Conservation (phyloP, 2,888 invertebrate species). For the Bhutanitis thaidina region DNA sequence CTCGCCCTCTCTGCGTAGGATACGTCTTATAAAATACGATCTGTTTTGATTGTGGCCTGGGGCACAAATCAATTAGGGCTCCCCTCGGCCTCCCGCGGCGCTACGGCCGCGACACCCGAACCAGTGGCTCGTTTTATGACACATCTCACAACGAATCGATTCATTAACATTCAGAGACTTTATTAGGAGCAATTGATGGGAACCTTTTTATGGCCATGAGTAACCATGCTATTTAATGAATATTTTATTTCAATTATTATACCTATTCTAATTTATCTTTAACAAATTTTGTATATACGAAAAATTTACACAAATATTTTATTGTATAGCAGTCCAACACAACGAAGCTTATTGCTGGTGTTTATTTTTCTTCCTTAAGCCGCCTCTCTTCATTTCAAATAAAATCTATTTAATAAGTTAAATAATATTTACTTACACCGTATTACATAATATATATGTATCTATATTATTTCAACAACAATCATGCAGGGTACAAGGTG, state of each 20-base stretch:
- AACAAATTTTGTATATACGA: too few relatives aligned
- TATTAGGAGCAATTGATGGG: conserved; percentile 68
- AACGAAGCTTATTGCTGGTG: too few relatives aligned
- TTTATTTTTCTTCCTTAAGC: too few relatives aligned
- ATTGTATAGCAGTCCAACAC: too few relatives aligned
- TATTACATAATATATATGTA: too few relatives aligned
- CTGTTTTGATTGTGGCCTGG: conserved; percentile 81
- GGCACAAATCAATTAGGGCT: conserved; percentile 80
- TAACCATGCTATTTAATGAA: conserved; percentile 37
- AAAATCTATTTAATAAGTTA: too few relatives aligned
- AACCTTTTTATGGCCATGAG: conserved; percentile 28
- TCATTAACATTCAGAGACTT: conserved; percentile 77
- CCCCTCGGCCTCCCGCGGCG: conserved; percentile 62
- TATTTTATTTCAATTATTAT: conserved; percentile 29
- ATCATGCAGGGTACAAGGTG: too few relatives aligned
- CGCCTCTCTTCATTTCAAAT: too few relatives aligned
- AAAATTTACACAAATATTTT: too few relatives aligned
- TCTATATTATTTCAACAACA: too few relatives aligned
- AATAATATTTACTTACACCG: too few relatives aligned
- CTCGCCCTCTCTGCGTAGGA: conserved; percentile 61
- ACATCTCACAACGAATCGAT: conserved; percentile 71
- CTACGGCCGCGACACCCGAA: conserved; percentile 62
- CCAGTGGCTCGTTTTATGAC: conserved; percentile 80
- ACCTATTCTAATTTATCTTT: too few relatives aligned
- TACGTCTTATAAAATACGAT: conserved; percentile 80